A percentile compares a stretch with the other conserved stretches of the same genome.
Evolutionary conservation across 2,113 vertebrate genomes (phyloP).

Genomic region (Pipa parva): DNA sequence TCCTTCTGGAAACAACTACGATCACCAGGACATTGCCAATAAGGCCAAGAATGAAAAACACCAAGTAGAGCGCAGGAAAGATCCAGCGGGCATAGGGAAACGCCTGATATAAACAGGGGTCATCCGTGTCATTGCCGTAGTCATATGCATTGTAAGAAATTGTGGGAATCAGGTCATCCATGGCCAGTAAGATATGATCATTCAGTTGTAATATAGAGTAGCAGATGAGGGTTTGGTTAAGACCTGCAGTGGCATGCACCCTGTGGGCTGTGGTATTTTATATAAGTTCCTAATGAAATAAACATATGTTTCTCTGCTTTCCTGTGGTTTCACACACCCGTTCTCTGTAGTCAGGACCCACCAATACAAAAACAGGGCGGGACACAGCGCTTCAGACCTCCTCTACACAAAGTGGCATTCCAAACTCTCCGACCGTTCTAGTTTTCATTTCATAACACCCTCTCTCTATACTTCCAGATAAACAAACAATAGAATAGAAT

Average conservation of each 20-base stretch:
- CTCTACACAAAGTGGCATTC: no score
- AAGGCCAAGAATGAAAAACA: slow-evolving; percentile 70
- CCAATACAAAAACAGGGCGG: not conserved
- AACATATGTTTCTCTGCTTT: slow-evolving; percentile 3
- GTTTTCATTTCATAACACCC: no score
- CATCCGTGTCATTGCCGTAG: slow-evolving; percentile 23
- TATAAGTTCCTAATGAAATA: not conserved
- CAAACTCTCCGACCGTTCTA: no score
- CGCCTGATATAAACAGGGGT: slow-evolving; percentile 18
- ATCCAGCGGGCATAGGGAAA: slow-evolving; percentile 54
- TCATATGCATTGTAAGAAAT: not conserved
- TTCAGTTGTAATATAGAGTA: not conserved
- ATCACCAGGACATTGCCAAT: slow-evolving; percentile 77
- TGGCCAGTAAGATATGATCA: slow-evolving; percentile 24
- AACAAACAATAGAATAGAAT: no score
- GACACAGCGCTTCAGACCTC: not conserved
- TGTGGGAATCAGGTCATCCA: slow-evolving; percentile 39
- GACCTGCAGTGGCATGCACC: not conserved
- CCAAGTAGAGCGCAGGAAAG: slow-evolving; percentile 68
- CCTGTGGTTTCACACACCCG: slow-evolving; percentile 18
- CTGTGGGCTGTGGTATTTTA: not conserved
- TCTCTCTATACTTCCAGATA: no score
- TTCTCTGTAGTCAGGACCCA: not conserved
- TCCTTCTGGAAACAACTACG: slow-evolving; percentile 57
- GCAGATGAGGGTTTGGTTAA: not conserved